These are phyloP conservation scores for Portunus trituberculatus DNA, from an alignment of 1,140 invertebrate genomes.

Conservation along the genomic window DNA sequence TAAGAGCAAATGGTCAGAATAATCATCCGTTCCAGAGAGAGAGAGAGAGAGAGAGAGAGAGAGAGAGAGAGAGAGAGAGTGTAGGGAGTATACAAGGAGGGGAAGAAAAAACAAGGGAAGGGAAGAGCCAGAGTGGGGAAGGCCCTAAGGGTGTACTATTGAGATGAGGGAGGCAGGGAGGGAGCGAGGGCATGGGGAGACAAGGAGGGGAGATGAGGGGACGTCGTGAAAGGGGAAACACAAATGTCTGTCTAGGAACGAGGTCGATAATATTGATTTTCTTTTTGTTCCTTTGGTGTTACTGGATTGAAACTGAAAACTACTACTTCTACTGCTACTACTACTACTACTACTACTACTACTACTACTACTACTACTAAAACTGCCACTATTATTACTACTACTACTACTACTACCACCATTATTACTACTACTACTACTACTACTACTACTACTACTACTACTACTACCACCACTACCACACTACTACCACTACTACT, in stretches of 20 bases:
- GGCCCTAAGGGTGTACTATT: constrained; percentile 6
- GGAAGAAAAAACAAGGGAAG: not conserved
- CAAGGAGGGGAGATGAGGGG: not conserved
- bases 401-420: too few relatives aligned
- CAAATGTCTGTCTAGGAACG: not conserved
- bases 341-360: not conserved
- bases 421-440: too few relatives aligned
- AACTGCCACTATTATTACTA: too few relatives aligned
- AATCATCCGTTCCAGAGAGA: not conserved
- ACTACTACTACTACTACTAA: too few relatives aligned
- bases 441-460: not conserved
- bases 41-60: too few relatives aligned
- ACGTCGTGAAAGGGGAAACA: not conserved
- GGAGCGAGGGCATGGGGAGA: not conserved
- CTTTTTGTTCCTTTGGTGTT: not conserved
- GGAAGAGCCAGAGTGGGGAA: not conserved
- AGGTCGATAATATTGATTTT: constrained; percentile 3
- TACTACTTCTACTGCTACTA: not conserved
- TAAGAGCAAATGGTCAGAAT: not conserved
- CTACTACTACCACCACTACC: not conserved
- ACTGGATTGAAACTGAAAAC: too few relatives aligned
- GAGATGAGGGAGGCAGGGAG: not conserved
- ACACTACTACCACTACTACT: too few relatives aligned
- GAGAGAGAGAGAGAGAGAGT: too few relatives aligned
- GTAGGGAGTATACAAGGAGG: not conserved